Evolutionary conservation across 2,113 vertebrate species (phyloP).

Genomic region (Podocnemis expansa): DNA sequence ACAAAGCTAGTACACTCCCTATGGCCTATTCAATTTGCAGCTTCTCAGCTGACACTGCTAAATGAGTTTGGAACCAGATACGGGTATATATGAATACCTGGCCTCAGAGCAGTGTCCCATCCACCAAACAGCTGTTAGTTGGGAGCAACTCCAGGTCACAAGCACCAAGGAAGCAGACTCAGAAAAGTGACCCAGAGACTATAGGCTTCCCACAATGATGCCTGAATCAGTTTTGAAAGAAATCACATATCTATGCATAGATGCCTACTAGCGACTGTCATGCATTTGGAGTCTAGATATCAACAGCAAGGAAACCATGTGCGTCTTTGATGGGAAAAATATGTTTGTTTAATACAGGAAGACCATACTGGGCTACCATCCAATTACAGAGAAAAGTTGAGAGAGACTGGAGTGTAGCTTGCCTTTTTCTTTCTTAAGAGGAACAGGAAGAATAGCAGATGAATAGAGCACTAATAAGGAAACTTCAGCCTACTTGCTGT

Average conservation of each 20-base stretch:
- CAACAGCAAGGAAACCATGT: constrained; percentile 4
- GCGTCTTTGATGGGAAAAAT: constrained; percentile 29
- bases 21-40: rapidly evolving
- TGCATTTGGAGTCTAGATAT: constrained; percentile 6
- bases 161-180: background rate
- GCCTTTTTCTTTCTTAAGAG: background rate
- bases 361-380: background rate
- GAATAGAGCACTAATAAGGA: background rate
- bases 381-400: background rate
- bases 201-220: background rate
- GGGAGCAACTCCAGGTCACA: background rate
- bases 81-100: background rate
- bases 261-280: too few relatives aligned
- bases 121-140: background rate
- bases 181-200: background rate
- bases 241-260: background rate
- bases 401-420: background rate
- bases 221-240: background rate
- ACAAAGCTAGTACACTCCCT: background rate
- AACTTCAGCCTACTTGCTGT: background rate
- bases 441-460: background rate
- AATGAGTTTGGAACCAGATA: background rate
- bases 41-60: background rate
- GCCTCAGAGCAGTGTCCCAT: background rate
- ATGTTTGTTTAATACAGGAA: constrained; percentile 40